Evolutionary conservation across 2,113 vertebrate genomes (phyloP).

Genomic region (Phrynosoma platyrhinos): DNA sequence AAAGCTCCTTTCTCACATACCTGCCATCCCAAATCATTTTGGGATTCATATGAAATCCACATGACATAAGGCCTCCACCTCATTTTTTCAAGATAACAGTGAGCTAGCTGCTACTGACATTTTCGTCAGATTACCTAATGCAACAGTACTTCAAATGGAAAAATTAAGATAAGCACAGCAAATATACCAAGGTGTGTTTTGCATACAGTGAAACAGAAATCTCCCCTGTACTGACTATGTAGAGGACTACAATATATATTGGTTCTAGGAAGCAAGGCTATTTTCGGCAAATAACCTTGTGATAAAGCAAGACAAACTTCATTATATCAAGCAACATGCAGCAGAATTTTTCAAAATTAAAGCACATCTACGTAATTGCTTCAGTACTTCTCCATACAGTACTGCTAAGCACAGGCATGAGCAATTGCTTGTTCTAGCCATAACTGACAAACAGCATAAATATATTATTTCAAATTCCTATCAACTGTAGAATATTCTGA

Average conservation of each 20-base stretch:
- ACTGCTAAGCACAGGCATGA: slow-evolving; percentile 15
- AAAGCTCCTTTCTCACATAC: not conserved
- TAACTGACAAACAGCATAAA: not conserved
- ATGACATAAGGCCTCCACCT: not conserved
- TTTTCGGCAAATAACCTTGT: slow-evolving; percentile 8
- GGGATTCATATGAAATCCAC: not conserved
- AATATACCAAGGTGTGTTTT: slow-evolving; percentile 29
- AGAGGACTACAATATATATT: not conserved
- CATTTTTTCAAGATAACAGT: not conserved
- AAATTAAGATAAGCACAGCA: slow-evolving; percentile 10
- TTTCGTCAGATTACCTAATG: slow-evolving; percentile 19
- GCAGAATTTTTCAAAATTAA: slow-evolving; percentile 25
- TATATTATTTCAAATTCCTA: not conserved
- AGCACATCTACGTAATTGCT: not conserved
- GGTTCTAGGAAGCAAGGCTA: slow-evolving; percentile 20
- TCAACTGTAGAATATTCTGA: not conserved
- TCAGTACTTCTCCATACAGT: not conserved
- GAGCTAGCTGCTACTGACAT: slow-evolving; percentile 26
- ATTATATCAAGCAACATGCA: slow-evolving; percentile 30
- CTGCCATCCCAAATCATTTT: not conserved
- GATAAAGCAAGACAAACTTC: slow-evolving; percentile 19
- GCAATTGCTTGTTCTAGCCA: not conserved
- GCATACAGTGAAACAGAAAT: slow-evolving; percentile 31
- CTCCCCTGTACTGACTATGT: not conserved
- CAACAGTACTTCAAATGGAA: not conserved